Conservation (phyloP, 2,888 invertebrate genomes). For the Meandrusa payeni region DNA sequence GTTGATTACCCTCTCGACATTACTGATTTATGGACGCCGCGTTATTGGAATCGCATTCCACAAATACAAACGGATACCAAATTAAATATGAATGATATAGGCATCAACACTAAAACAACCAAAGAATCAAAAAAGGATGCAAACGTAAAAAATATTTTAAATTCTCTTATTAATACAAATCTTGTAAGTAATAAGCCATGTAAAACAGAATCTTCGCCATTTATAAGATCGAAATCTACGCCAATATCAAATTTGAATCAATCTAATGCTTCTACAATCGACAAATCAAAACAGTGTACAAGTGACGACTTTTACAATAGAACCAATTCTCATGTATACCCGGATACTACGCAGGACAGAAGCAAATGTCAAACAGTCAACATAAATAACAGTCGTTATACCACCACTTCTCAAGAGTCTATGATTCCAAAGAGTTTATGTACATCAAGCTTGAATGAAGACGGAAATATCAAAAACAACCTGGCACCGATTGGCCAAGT, state of each 20-base stretch:
- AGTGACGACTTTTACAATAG: too few species aligned
- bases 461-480: too few species aligned
- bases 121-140: conserved; percentile 8
- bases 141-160: background rate
- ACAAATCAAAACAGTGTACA: background rate
- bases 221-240: background rate
- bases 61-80: conserved; percentile 25
- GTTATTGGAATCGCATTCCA: conserved; percentile 44
- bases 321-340: too few species aligned
- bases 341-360: too few species aligned
- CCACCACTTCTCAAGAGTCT: too few species aligned
- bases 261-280: background rate
- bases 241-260: background rate
- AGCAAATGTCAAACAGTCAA: too few species aligned
- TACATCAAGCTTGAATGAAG: too few species aligned
- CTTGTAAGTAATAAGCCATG: background rate
- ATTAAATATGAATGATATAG: conserved; percentile 13
- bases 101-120: conserved; percentile 21
- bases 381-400: too few species aligned
- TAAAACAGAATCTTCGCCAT: background rate
- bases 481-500: background rate
- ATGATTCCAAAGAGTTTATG: too few species aligned
- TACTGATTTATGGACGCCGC: conserved; percentile 52
- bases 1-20: conserved; percentile 57
- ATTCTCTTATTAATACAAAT: background rate